Evolutionary conservation across 1,140 invertebrate genomes (phyloP).

Genomic region (Cydia amplana): DNA sequence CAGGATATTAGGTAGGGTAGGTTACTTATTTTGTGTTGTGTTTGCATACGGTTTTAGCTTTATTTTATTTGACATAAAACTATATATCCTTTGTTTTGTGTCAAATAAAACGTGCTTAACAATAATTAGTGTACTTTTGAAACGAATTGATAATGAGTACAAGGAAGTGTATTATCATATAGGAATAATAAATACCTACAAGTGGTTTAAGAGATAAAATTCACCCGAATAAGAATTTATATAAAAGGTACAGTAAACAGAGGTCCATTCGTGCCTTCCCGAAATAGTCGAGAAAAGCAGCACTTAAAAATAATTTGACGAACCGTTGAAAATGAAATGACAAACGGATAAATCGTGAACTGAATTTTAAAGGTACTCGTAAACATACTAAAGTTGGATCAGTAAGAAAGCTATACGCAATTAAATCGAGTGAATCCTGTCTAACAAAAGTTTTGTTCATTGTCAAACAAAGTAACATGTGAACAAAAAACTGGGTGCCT

Average conservation of each 20-base stretch:
- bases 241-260: neutral
- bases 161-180: neutral
- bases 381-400: neutral
- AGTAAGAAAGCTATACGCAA: neutral
- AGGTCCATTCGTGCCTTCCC: neutral
- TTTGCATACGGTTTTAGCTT: too few relatives aligned
- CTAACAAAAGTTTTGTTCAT: too few relatives aligned
- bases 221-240: slow-evolving; percentile 6
- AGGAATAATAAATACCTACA: neutral
- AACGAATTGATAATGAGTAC: too few relatives aligned
- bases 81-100: too few relatives aligned
- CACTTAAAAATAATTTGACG: slow-evolving; percentile 17
- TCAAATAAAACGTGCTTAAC: too few relatives aligned
- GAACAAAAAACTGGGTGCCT: too few relatives aligned
- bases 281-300: neutral
- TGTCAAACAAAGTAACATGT: too few relatives aligned
- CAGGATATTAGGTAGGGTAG: too few relatives aligned
- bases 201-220: neutral
- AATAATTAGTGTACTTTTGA: too few relatives aligned
- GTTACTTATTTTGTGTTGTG: too few relatives aligned
- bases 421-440: too few relatives aligned
- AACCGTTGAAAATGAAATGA: neutral
- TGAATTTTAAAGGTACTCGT: neutral
- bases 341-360: slow-evolving; percentile 12
- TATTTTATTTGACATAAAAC: too few relatives aligned